Percentiles rank a stretch among this genome's conserved stretches.
Conservation (phyloP, 1,140 invertebrate genomes). For the Aporrectodea caliginosa region DNA sequence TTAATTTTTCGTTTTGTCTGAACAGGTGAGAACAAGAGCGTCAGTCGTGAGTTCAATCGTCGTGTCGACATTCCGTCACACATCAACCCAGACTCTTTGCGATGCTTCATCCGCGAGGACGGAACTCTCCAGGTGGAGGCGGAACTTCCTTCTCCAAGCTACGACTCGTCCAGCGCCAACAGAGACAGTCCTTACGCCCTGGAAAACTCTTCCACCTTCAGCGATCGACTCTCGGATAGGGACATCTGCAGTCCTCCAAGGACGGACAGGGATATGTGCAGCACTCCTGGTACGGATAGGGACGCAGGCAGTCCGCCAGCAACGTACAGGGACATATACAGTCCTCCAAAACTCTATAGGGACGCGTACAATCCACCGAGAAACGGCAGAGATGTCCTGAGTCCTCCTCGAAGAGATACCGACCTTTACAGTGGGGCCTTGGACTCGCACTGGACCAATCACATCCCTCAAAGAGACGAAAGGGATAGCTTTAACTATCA, state of each 20-base stretch:
- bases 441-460: no score
- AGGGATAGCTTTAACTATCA: no score
- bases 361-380: no score
- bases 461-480: no score
- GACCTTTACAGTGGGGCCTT: no score
- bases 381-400: no score
- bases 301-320: neutral
- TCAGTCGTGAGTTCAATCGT: slow-evolving; percentile 51
- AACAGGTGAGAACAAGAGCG: slow-evolving; percentile 34
- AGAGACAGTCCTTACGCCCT: neutral
- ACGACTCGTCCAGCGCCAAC: neutral
- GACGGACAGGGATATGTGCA: neutral
- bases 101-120: slow-evolving; percentile 50
- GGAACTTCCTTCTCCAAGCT: neutral
- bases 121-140: slow-evolving; percentile 42
- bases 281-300: neutral
- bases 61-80: slow-evolving; percentile 50
- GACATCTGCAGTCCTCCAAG: neutral
- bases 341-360: neutral
- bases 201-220: neutral
- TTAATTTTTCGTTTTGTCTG: neutral
- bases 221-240: neutral
- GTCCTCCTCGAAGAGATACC: no score
- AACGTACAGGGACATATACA: neutral
- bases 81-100: slow-evolving; percentile 47